Evolutionary conservation across 2,888 invertebrate genomes (phyloP).

Genomic region (Polyploca ridens): DNA sequence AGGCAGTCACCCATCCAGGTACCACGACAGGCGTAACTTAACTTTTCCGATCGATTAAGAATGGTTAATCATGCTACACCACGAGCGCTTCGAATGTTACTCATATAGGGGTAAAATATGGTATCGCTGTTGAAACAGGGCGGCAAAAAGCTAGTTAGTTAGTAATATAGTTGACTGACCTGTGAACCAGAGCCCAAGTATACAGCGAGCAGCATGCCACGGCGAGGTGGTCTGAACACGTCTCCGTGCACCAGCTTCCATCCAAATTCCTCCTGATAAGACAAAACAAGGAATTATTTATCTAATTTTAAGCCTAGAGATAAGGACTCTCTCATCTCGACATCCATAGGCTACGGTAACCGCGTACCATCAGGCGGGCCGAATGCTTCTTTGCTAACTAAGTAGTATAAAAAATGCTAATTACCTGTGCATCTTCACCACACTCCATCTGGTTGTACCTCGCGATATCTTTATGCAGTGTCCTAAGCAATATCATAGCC

Average conservation of each 20-base stretch:
- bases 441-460: conserved; percentile 98
- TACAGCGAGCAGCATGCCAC: conserved; percentile 98
- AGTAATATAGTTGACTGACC: conserved; percentile 74
- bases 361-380: no score
- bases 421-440: conserved; percentile 96
- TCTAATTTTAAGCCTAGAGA: no score
- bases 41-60: no score
- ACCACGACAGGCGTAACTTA: no score
- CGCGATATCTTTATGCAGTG: conserved; percentile 99
- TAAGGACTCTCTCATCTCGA: no score
- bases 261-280: conserved; percentile 96
- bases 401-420: conserved; percentile 39
- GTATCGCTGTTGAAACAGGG: no score
- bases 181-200: conserved; percentile 98
- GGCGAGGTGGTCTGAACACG: conserved; percentile 97
- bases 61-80: no score
- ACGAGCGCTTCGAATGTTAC: no score
- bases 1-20: no score
- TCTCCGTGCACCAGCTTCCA: conserved; percentile 99
- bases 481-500: conserved; percentile 98
- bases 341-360: no score
- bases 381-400: no score
- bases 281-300: conserved; percentile 11
- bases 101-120: no score
- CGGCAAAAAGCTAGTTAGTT: neutral